Conservation (phyloP, 2,888 invertebrate genomes). For the Sclerodermus sp. region DNA sequence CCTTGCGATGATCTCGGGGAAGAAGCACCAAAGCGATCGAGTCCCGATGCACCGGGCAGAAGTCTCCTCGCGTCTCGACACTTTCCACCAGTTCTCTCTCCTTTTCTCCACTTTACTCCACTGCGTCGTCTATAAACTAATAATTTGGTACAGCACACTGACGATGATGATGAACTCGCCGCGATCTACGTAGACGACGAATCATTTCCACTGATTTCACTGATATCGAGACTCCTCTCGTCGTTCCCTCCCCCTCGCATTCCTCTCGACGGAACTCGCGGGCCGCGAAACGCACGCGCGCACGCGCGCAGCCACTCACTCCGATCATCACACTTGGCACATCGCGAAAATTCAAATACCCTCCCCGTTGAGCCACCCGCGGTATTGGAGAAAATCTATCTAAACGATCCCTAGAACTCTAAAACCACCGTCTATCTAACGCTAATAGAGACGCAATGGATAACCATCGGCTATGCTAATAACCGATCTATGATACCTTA, state of each 20-base stretch:
- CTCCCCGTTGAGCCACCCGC: conserved; percentile 43
- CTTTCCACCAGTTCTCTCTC: too few relatives aligned
- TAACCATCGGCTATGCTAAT: conserved; percentile 38
- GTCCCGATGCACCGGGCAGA: conserved; percentile 33
- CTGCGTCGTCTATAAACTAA: too few relatives aligned
- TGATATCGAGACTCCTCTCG: too few relatives aligned
- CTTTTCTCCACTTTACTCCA: too few relatives aligned
- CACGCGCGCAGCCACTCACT: neutral
- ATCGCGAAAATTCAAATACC: conserved; percentile 25
- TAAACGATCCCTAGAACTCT: conserved; percentile 51
- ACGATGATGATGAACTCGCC: too few relatives aligned
- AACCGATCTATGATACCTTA: conserved; percentile 41
- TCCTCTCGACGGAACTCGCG: neutral
- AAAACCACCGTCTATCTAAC: conserved; percentile 45
- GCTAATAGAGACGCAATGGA: conserved; percentile 48
- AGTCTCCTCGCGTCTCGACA: too few relatives aligned
- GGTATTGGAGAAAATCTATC: conserved; percentile 47
- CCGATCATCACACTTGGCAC: conserved; percentile 38
- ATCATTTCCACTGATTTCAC: too few relatives aligned
- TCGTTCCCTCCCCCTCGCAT: too few relatives aligned
- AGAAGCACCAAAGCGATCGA: conserved; percentile 25
- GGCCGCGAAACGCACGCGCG: too few relatives aligned
- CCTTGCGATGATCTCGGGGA: conserved; percentile 44
- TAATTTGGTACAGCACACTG: too few relatives aligned
- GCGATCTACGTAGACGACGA: too few relatives aligned